Evolutionary conservation across 2,888 invertebrate species (phyloP).

Genomic region (Tigriopus californicus): DNA sequence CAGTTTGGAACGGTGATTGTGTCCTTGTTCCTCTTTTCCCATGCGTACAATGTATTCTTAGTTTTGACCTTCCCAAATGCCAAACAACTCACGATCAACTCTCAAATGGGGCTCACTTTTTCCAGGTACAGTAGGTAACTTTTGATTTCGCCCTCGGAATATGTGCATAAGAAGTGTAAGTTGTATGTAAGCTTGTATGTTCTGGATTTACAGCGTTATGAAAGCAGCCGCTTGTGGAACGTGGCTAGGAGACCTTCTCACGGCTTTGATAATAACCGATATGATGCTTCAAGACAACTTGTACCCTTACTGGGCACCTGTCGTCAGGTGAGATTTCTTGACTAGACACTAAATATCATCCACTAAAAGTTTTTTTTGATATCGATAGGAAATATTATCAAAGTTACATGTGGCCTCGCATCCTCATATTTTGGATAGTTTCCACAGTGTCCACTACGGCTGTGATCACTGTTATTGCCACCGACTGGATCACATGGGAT

Average conservation of each 20-base stretch:
- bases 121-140: constrained; percentile 23
- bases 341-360: neutral
- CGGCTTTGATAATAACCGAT: constrained; percentile 35
- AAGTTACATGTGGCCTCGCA: constrained; percentile 28
- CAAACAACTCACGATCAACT: constrained; percentile 27
- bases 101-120: constrained; percentile 30
- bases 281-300: constrained; percentile 35
- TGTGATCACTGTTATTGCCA: constrained; percentile 32
- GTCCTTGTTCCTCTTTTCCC: constrained; percentile 31
- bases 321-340: constrained; percentile 18
- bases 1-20: constrained; percentile 32
- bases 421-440: constrained; percentile 32
- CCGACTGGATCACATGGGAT: constrained; percentile 34
- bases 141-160: neutral
- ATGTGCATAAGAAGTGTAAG: neutral
- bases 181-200: neutral
- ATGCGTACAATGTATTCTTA: constrained; percentile 31
- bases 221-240: constrained; percentile 34
- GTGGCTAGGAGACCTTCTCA: constrained; percentile 35
- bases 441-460: constrained; percentile 27
- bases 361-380: constrained; percentile 1
- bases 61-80: constrained; percentile 26
- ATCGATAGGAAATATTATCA: constrained; percentile 26
- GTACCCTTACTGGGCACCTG: constrained; percentile 31
- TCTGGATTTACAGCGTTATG: constrained; percentile 26